Conservation (phyloP, 64 coral and sea anemone species). For the Astreopora myriophthalma region DNA sequence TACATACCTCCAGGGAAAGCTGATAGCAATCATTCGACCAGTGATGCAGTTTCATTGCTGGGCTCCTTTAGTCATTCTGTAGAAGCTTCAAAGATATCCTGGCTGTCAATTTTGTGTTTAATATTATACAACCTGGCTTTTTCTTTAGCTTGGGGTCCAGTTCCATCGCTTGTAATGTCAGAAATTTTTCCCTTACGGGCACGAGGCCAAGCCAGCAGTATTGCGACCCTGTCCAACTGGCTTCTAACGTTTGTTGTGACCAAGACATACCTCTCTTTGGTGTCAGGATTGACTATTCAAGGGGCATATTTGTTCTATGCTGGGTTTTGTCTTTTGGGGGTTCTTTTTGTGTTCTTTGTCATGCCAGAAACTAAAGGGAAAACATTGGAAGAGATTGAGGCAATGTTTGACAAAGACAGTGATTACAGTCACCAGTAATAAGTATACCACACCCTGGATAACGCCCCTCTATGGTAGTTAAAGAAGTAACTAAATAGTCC, state of each 20-base stretch:
- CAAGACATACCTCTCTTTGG: slow-evolving; percentile 51
- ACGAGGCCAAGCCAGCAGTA: slow-evolving; percentile 62
- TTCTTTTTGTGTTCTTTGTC: slow-evolving; percentile 73
- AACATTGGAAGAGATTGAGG: slow-evolving; percentile 86
- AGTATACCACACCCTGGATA: too few relatives aligned
- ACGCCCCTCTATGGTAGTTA: too few relatives aligned
- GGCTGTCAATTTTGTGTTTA: slow-evolving; percentile 81
- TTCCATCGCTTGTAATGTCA: slow-evolving; percentile 89
- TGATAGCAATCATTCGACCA: background rate
- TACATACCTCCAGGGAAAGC: slow-evolving; percentile 24
- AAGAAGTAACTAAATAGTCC: too few relatives aligned
- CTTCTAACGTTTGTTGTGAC: slow-evolving; percentile 64
- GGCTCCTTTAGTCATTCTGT: slow-evolving; percentile 65
- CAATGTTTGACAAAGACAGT: slow-evolving; percentile 59
- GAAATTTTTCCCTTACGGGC: slow-evolving; percentile 79
- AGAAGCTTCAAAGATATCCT: slow-evolving; percentile 55
- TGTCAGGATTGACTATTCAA: slow-evolving; percentile 46
- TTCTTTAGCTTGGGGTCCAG: slow-evolving; percentile 71
- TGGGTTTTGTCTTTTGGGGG: slow-evolving; percentile 66
- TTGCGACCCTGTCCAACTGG: slow-evolving; percentile 68
- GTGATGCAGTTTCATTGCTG: slow-evolving; percentile 34
- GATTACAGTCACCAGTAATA: too few relatives aligned
- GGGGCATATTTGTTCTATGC: slow-evolving; percentile 86
- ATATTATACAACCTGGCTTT: slow-evolving; percentile 75
- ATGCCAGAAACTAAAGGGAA: slow-evolving; percentile 83